Evolutionary conservation across 1,140 invertebrate species (phyloP).

Genomic region (Halesus radiatus): DNA sequence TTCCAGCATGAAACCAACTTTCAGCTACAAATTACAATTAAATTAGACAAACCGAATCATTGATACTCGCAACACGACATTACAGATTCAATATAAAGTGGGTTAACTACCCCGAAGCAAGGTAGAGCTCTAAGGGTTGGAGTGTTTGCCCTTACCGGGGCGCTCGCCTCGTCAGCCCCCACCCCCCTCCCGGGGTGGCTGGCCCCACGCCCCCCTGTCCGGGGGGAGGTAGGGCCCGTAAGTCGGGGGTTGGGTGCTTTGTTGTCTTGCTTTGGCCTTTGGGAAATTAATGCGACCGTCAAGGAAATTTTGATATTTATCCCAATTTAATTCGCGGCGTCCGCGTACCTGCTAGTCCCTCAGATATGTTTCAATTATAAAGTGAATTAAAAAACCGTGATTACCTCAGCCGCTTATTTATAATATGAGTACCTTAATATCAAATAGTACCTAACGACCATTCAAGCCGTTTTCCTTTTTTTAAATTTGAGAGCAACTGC

Average conservation of each 20-base stretch:
- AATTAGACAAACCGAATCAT: too few relatives aligned
- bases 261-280: conserved; percentile 23
- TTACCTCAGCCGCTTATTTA: too few relatives aligned
- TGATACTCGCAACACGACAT: too few relatives aligned
- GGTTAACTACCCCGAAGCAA: background rate
- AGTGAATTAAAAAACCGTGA: too few relatives aligned
- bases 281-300: conserved; percentile 27
- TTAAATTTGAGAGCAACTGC: too few relatives aligned
- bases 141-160: background rate
- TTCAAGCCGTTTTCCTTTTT: too few relatives aligned
- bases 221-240: background rate
- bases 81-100: background rate
- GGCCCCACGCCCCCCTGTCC: background rate
- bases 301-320: conserved; percentile 11
- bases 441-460: too few relatives aligned
- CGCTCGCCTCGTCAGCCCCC: background rate
- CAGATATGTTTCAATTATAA: too few relatives aligned
- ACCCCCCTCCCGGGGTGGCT: background rate
- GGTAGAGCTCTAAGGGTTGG: background rate
- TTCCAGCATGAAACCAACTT: too few relatives aligned
- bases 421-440: too few relatives aligned
- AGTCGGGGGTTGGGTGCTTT: background rate
- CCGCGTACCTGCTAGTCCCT: too few relatives aligned
- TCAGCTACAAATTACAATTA: too few relatives aligned
- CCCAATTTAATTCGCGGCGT: background rate